These are phyloP conservation scores for Dinomys branickii DNA, from an alignment of 2,113 vertebrate species.

Conservation along the genomic window DNA sequence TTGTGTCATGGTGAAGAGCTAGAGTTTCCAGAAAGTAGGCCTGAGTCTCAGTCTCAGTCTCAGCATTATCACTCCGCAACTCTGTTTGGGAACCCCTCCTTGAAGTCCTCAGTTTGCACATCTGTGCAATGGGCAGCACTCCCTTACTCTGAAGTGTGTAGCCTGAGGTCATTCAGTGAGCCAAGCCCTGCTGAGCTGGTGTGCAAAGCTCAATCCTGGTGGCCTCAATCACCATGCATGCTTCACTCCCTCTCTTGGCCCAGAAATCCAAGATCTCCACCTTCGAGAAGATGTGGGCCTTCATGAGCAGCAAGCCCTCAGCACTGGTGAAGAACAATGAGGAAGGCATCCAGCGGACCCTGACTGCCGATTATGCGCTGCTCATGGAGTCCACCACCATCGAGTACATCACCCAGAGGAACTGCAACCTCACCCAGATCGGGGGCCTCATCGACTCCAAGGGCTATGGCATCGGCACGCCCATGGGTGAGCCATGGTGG, in stretches of 20 bases:
- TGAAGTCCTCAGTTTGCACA: background rate
- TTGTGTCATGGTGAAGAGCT: background rate
- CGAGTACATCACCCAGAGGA: slow-evolving; percentile 95
- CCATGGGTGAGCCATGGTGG: slow-evolving; percentile 90
- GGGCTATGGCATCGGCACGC: slow-evolving; percentile 98
- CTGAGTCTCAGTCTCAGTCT: too few relatives aligned
- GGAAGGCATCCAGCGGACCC: slow-evolving; percentile 96
- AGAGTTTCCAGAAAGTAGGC: background rate
- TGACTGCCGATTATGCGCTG: slow-evolving; percentile 96
- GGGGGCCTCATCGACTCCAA: slow-evolving; percentile 98
- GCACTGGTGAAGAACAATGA: slow-evolving; percentile 97
- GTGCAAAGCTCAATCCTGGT: rapidly evolving
- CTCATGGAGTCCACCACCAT: slow-evolving; percentile 99
- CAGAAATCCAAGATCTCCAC: slow-evolving; percentile 99
- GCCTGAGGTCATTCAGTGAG: background rate
- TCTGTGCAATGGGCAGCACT: background rate
- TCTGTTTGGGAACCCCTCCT: too few relatives aligned
- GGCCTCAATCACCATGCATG: background rate
- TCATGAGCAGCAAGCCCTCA: slow-evolving; percentile 98
- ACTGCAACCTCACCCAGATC: slow-evolving; percentile 98
- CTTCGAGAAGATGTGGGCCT: slow-evolving; percentile 99
- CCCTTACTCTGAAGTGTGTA: background rate
- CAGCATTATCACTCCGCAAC: background rate
- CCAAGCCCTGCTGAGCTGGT: rapidly evolving
- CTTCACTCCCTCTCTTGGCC: background rate